Base-by-base conservation (phyloP, 1,140 invertebrate species). In the Trinorchestia longiramus region DNA sequence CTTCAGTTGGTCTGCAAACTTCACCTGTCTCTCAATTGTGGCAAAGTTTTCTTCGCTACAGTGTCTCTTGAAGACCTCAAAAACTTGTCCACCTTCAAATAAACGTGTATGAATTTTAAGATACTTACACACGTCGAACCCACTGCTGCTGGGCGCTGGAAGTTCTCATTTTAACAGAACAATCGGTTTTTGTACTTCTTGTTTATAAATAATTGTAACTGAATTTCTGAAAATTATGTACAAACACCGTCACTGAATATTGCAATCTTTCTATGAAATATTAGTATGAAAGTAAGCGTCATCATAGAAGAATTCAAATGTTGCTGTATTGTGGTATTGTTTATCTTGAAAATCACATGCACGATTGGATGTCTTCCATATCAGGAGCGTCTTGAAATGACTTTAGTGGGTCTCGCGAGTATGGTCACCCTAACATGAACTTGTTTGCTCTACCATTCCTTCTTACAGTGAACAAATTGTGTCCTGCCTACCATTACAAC, bases 21-120 rank as follows among this genome's bases (percentile, higher is more conserved):
- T 94, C 43, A 45, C 92, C 8, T 43, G 44, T 11, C 92, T 45
- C 92, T 45, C 92, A 94, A 45, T 94, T 94, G 92, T 94, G 43
- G 19, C 43, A 11, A 45, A 94, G 92, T 94, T 94, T 94, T 94
- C 92, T 47, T 94, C 43, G 28, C 92, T 44, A 94, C 43, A 94
- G 43, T 94, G 92, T 94, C 44, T 94, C 44, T 40, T 45, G 40
- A 94, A 94, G 43, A 44, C 41, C 92, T 17, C 40, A 47, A 40
- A 40, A 94, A 47, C 43, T 94, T 94, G 43, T 45, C 92, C 41
- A 47, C 43, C 92, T 45, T 94, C 44, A 90, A 90, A 90, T 43
- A 42, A 90, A 90, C 88, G 8, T 77, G 62, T 77, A 77, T 77
- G 62, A 77, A 77, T 77, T 77, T 77, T 77, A 77, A 77, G 28